Conservation (phyloP, 2,888 invertebrate species). For the Lysandra bellargus region DNA sequence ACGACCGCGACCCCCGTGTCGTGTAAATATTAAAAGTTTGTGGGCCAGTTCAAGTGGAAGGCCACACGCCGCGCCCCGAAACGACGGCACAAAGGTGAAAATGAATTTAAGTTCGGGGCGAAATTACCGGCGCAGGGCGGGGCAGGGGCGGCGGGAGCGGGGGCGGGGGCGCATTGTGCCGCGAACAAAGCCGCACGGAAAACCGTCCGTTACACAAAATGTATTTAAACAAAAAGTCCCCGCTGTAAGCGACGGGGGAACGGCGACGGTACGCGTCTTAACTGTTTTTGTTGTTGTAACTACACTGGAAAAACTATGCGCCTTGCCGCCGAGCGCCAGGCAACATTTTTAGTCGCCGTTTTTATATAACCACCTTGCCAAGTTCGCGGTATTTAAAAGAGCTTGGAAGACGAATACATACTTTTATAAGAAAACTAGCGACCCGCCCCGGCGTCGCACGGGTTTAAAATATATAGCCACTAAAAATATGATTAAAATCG, state of each 20-base stretch:
- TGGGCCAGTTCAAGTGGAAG: conserved; percentile 4
- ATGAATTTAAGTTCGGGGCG: not conserved
- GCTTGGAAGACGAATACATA: not conserved
- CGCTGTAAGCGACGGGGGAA: not conserved
- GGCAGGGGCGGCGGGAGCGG: not conserved
- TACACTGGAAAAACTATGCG: not conserved
- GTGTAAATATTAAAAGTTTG: not conserved
- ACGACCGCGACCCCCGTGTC: not conserved
- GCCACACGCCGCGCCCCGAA: not conserved
- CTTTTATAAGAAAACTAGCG: not conserved
- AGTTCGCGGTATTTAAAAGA: not conserved
- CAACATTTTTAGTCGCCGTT: not conserved
- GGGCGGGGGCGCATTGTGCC: conserved; percentile 1
- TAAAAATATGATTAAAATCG: no score
- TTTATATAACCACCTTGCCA: not conserved
- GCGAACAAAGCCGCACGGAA: conserved; percentile 17
- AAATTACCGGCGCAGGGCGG: not conserved
- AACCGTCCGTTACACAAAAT: conserved; percentile 10
- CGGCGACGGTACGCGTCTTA: not conserved
- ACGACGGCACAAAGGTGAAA: conserved; percentile 20
- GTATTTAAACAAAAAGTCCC: conserved; percentile 14
- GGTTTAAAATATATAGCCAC: no score
- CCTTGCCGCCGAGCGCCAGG: not conserved
- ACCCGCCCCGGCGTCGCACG: no score
- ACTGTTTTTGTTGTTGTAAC: not conserved